These are phyloP conservation scores for Phataginus tetradactyla DNA, from an alignment of 2,797 vertebrate genomes.

Conservation along the genomic window DNA sequence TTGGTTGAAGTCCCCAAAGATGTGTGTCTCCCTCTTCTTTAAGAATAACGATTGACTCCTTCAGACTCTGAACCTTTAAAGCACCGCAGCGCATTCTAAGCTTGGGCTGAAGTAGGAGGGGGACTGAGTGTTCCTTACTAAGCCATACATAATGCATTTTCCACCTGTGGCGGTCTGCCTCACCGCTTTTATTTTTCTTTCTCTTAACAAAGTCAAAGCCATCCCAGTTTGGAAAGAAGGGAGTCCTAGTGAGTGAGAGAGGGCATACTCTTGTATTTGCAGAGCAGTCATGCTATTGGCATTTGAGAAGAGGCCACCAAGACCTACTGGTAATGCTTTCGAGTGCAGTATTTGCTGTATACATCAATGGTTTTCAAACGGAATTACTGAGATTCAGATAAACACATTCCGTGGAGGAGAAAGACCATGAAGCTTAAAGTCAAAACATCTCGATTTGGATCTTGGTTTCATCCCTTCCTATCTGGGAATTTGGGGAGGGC, in stretches of 20 bases:
- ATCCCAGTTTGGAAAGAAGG: background rate
- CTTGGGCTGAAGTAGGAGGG: background rate
- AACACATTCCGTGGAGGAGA: background rate
- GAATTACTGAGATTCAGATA: background rate
- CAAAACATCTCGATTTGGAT: background rate
- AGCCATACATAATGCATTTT: background rate
- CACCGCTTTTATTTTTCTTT: background rate
- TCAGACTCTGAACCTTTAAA: background rate
- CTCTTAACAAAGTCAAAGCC: background rate
- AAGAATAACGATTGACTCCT: background rate
- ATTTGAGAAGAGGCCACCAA: background rate
- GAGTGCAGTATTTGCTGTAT: background rate
- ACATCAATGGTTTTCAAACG: background rate
- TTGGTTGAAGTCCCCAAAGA: background rate
- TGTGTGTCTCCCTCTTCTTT: background rate
- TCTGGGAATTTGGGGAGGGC: background rate
- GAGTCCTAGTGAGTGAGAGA: background rate
- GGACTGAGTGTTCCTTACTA: background rate
- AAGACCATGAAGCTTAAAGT: background rate
- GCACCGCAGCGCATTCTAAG: background rate
- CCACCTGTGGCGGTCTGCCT: background rate
- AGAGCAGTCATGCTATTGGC: background rate
- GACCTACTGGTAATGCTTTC: background rate
- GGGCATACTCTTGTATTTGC: background rate
- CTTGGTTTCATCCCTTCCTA: background rate